Conservation (phyloP, 1,140 invertebrate genomes). For the Drosophila simulans region DNA sequence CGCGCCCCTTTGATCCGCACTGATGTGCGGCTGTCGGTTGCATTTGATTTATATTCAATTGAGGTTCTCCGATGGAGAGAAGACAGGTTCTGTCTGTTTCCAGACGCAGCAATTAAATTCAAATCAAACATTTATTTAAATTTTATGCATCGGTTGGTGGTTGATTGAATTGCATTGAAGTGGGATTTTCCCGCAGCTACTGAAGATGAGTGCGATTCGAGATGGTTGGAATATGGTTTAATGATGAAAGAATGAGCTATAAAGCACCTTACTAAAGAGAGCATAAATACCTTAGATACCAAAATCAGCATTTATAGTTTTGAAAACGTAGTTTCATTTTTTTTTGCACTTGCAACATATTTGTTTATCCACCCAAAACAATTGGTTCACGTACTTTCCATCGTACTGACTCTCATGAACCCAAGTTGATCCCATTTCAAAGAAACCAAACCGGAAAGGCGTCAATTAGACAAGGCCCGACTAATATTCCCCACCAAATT, state of each 20-base stretch:
- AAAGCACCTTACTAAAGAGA: neutral
- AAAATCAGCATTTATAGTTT: too few relatives aligned
- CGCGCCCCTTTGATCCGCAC: slow-evolving; percentile 69
- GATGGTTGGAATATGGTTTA: neutral
- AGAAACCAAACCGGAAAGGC: slow-evolving; percentile 63
- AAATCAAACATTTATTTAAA: slow-evolving; percentile 84
- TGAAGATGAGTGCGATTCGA: slow-evolving; percentile 19
- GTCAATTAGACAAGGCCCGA: slow-evolving; percentile 54
- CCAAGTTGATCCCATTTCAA: slow-evolving; percentile 7
- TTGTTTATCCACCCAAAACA: neutral
- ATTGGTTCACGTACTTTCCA: neutral
- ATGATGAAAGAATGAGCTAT: neutral
- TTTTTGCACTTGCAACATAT: too few relatives aligned
- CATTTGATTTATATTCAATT: slow-evolving; percentile 81
- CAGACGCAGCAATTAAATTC: slow-evolving; percentile 71
- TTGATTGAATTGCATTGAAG: slow-evolving; percentile 64
- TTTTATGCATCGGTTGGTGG: slow-evolving; percentile 78
- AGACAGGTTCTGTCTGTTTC: slow-evolving; percentile 22
- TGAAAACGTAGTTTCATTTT: neutral
- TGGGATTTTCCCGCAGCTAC: slow-evolving; percentile 8
- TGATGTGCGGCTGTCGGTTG: slow-evolving; percentile 30
- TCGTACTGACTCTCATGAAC: slow-evolving; percentile 1
- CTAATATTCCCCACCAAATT: slow-evolving; percentile 57
- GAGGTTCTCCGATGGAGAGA: slow-evolving; percentile 23
- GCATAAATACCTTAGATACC: too few relatives aligned